A percentile compares a stretch with the other conserved stretches of the same genome.
Conservation (phyloP, 1,140 invertebrate genomes). For the Cotesia vestalis region DNA sequence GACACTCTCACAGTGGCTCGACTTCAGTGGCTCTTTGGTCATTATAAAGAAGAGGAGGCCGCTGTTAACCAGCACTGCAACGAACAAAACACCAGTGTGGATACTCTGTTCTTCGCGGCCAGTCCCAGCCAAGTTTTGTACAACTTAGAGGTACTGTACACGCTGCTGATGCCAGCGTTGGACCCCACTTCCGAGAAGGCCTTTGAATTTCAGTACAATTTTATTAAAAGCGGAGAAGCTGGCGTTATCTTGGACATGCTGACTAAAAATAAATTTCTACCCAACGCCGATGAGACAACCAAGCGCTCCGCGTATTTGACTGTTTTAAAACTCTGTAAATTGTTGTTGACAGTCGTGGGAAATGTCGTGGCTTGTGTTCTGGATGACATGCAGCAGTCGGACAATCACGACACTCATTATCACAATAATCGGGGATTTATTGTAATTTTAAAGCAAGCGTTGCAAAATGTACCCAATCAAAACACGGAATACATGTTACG, state of each 20-base stretch:
- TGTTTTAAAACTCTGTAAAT: conserved; percentile 87
- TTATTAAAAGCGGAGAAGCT: conserved; percentile 86
- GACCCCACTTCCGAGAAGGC: conserved; percentile 85
- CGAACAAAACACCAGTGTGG: conserved; percentile 70
- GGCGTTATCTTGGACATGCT: conserved; percentile 84
- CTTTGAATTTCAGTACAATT: conserved; percentile 88
- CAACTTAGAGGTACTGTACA: conserved; percentile 83
- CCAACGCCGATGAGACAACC: conserved; percentile 81
- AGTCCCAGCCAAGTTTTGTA: conserved; percentile 83
- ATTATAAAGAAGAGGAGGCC: conserved; percentile 56
- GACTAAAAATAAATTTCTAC: conserved; percentile 87
- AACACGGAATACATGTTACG: conserved; percentile 75
- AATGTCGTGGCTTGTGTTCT: conserved; percentile 76
- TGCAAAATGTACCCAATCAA: conserved; percentile 76
- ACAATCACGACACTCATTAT: conserved; percentile 60
- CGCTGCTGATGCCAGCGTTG: conserved; percentile 89
- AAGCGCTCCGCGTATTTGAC: conserved; percentile 87
- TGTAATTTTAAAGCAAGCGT: conserved; percentile 75
- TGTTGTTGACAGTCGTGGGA: conserved; percentile 87
- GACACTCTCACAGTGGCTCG: conserved; percentile 79
- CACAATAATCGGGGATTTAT: conserved; percentile 62
- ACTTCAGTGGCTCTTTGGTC: conserved; percentile 70
- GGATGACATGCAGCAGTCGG: conserved; percentile 62
- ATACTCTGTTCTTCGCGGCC: conserved; percentile 77
- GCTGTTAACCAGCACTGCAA: conserved; percentile 54